Conservation (phyloP, 2,113 vertebrate species). For the Periophthalmodon schlosseri region DNA sequence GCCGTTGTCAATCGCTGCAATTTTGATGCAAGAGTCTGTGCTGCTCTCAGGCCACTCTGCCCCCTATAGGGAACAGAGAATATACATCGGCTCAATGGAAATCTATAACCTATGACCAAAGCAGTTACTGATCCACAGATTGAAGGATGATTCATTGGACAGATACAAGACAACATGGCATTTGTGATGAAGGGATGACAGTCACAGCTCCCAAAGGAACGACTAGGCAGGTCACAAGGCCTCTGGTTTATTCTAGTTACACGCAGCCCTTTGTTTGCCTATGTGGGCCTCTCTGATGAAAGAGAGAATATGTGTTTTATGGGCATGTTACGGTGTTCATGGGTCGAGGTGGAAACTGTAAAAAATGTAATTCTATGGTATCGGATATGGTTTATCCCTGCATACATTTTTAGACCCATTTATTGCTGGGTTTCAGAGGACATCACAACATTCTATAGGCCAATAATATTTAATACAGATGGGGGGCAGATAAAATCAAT, state of each 20-base stretch:
- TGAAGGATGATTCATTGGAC: constrained; percentile 29
- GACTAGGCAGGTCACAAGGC: background rate
- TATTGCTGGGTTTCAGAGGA: too few relatives aligned
- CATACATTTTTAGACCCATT: background rate
- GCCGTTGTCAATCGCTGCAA: constrained; percentile 97
- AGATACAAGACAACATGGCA: constrained; percentile 27
- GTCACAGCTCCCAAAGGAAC: background rate
- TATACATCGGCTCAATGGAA: constrained; percentile 9
- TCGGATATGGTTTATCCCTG: background rate
- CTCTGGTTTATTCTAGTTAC: background rate
- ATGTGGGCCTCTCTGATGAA: background rate
- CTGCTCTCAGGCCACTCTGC: constrained; percentile 67
- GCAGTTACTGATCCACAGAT: constrained; percentile 29
- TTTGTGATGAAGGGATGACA: constrained; percentile 20
- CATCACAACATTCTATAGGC: too few relatives aligned
- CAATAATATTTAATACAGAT: background rate
- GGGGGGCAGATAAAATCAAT: too few relatives aligned
- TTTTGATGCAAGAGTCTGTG: constrained; percentile 79
- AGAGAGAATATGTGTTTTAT: background rate
- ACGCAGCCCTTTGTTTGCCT: background rate
- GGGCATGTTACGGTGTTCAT: background rate
- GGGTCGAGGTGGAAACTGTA: background rate
- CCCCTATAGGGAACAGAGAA: constrained; percentile 64
- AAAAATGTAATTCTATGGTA: background rate
- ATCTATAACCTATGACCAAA: background rate